Conservation (phyloP, 2,888 invertebrate species). For the Aradus depressus region DNA sequence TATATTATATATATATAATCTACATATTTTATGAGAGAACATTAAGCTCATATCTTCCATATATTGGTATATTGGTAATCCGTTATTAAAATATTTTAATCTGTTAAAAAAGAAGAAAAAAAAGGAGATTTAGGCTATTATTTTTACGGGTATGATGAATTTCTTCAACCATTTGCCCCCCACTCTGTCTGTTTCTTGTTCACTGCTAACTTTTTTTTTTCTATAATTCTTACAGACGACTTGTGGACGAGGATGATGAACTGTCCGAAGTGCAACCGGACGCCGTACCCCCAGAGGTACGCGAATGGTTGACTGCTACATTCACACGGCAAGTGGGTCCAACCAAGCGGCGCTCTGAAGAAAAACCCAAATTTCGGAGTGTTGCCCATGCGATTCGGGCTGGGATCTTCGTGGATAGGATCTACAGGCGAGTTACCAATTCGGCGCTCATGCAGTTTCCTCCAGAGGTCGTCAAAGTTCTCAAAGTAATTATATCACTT, state of each 20-base stretch:
- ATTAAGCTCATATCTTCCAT: too few relatives aligned
- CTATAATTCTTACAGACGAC: constrained; percentile 44
- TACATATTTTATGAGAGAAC: too few relatives aligned
- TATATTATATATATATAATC: too few relatives aligned
- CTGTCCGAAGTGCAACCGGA: constrained; percentile 92
- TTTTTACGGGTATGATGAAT: too few relatives aligned
- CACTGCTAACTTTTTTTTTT: constrained; percentile 3
- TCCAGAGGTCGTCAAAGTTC: constrained; percentile 68
- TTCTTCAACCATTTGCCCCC: too few relatives aligned
- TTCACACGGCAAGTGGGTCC: constrained; percentile 83
- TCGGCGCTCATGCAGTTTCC: constrained; percentile 78
- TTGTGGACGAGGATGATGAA: constrained; percentile 89
- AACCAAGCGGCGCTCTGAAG: constrained; percentile 61
- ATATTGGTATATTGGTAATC: too few relatives aligned
- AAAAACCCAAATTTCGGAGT: constrained; percentile 81
- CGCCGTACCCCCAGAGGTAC: constrained; percentile 89
- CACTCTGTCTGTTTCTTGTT: constrained; percentile 8
- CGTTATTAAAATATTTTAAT: too few relatives aligned
- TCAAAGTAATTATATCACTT: constrained; percentile 53
- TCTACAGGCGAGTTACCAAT: constrained; percentile 70
- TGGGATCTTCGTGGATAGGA: constrained; percentile 91
- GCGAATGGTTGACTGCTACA: constrained; percentile 93
- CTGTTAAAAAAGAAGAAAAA: too few relatives aligned
- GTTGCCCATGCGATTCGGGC: constrained; percentile 94
- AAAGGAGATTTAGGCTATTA: too few relatives aligned